phyloP scores from a whole-genome alignment of 2,888 invertebrate species.

The Nemoura dubitans region DNA sequence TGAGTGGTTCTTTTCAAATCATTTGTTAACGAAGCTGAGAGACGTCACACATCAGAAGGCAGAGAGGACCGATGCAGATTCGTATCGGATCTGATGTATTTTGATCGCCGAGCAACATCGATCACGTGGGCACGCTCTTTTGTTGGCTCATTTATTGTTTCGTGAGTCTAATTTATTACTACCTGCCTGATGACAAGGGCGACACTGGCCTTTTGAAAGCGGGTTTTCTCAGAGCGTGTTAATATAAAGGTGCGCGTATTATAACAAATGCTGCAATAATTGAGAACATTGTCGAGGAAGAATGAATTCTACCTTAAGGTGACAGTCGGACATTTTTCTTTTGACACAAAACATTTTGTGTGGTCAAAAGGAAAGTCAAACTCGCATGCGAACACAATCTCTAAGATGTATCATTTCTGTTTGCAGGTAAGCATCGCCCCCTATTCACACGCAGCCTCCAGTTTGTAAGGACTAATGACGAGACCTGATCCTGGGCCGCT shows the following conservation, averaged over 20 bases:
- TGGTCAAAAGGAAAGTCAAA: background rate
- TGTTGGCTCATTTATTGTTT: slow-evolving; percentile 7
- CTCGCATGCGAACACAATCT: background rate
- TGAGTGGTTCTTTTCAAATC: background rate
- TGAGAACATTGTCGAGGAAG: background rate
- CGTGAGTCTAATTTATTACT: slow-evolving; percentile 3
- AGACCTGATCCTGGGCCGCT: background rate
- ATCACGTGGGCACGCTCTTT: background rate
- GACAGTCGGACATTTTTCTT: background rate
- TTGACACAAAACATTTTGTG: background rate
- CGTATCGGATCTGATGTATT: background rate
- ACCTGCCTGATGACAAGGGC: background rate
- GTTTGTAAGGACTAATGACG: background rate
- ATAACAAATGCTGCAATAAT: background rate
- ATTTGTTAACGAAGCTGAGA: background rate
- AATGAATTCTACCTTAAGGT: background rate
- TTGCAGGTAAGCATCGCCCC: background rate
- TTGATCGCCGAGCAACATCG: background rate
- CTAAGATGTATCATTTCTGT: background rate
- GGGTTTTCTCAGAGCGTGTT: background rate
- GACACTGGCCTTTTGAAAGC: background rate
- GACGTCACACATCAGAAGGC: background rate
- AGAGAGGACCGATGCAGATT: background rate
- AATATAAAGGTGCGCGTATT: background rate
- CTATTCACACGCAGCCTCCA: background rate